Percentiles rank a stretch among this genome's conserved stretches.
Conservation (phyloP, 2,888 invertebrate genomes). For the Siphonodentalium dalli region DNA sequence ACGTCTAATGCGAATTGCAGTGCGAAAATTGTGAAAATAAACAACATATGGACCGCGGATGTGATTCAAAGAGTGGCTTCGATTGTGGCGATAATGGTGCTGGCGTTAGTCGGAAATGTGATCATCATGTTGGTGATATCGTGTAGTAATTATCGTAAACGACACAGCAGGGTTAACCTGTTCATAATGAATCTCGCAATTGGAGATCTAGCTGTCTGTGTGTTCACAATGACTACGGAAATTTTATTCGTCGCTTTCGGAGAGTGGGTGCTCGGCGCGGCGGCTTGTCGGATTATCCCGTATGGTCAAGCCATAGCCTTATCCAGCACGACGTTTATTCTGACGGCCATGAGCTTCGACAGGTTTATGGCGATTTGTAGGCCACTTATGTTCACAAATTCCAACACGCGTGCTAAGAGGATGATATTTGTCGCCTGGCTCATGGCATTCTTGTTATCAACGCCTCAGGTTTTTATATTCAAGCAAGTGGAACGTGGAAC, state of each 20-base stretch:
- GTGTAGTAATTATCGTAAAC: slow-evolving; percentile 58
- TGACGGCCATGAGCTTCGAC: slow-evolving; percentile 66
- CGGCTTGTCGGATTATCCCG: slow-evolving; percentile 63
- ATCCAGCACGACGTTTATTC: slow-evolving; percentile 66
- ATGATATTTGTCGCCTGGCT: slow-evolving; percentile 64
- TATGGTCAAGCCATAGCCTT: slow-evolving; percentile 65
- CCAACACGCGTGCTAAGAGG: slow-evolving; percentile 55
- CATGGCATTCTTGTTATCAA: slow-evolving; percentile 62
- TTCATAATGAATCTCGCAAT: slow-evolving; percentile 66
- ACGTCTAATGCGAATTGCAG: no score
- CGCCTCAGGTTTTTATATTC: slow-evolving; percentile 65
- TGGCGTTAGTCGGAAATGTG: slow-evolving; percentile 63
- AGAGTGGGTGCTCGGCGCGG: slow-evolving; percentile 65
- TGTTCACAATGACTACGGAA: slow-evolving; percentile 66
- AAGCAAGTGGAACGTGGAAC: slow-evolving; percentile 57
- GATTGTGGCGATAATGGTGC: slow-evolving; percentile 61
- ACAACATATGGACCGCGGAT: slow-evolving; percentile 63
- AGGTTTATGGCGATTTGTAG: slow-evolving; percentile 65
- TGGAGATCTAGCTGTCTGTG: slow-evolving; percentile 65
- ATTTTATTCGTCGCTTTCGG: slow-evolving; percentile 65
- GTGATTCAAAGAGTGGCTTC: slow-evolving; percentile 65
- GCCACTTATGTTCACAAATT: slow-evolving; percentile 59
- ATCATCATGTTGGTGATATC: slow-evolving; percentile 63
- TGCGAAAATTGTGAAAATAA: no score
- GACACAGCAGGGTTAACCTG: slow-evolving; percentile 65